Evolutionary conservation across 2,113 vertebrate genomes (phyloP).

Genomic region (Brachionichthys hirsutus): DNA sequence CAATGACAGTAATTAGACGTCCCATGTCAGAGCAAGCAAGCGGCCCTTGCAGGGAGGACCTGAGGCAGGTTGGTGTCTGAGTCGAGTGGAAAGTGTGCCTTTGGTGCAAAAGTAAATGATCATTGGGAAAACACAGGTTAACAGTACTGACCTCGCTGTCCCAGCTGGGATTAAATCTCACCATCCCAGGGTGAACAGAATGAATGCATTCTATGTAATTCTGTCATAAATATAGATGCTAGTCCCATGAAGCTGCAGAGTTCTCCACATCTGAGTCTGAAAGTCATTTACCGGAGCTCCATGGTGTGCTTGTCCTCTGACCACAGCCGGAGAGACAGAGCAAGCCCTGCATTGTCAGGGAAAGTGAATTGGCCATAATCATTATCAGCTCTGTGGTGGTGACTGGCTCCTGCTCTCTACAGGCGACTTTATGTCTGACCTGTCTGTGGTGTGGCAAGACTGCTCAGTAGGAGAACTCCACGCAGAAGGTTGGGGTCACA

Average conservation of each 20-base stretch:
- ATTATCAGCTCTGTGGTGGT: conserved; percentile 63
- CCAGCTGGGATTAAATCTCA: conserved; percentile 30
- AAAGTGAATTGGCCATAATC: conserved; percentile 59
- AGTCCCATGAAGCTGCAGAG: background rate
- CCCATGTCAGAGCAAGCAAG: conserved; percentile 29
- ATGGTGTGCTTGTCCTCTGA: conserved; percentile 25
- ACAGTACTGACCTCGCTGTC: conserved; percentile 32
- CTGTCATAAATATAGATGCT: background rate
- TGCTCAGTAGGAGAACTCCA: conserved; percentile 42
- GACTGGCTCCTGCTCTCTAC: conserved; percentile 62
- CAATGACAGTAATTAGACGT: conserved; percentile 33
- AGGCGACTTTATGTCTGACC: conserved; percentile 69
- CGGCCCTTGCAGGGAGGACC: conserved; percentile 47
- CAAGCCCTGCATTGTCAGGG: conserved; percentile 40
- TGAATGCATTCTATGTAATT: background rate
- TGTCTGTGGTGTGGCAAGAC: conserved; percentile 66
- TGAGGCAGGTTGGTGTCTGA: background rate
- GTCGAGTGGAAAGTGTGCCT: conserved; percentile 52
- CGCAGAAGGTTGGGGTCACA: conserved; percentile 54
- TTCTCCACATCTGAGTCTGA: conserved; percentile 4
- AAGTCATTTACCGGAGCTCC: conserved; percentile 9
- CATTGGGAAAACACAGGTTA: conserved; percentile 44
- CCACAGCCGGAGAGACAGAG: conserved; percentile 32
- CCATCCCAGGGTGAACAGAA: conserved; percentile 53
- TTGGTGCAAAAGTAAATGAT: conserved; percentile 55